These are phyloP conservation scores for Sterna hirundo DNA, from an alignment of 2,113 vertebrate genomes.

Conservation along the genomic window DNA sequence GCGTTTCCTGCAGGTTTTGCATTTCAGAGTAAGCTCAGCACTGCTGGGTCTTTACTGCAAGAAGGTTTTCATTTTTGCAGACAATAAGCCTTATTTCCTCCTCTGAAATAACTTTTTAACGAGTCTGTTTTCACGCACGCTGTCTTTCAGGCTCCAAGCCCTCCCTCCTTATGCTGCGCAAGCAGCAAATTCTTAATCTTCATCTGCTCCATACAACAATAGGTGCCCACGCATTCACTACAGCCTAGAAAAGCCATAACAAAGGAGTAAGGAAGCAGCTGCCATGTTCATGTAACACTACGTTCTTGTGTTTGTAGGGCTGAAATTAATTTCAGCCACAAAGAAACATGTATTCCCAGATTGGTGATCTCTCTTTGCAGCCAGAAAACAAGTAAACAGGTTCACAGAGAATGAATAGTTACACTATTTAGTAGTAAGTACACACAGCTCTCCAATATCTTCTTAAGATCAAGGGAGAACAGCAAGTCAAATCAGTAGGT, in stretches of 20 bases:
- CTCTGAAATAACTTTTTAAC: background rate
- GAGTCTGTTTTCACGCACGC: background rate
- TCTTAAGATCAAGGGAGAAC: background rate
- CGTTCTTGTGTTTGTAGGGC: background rate
- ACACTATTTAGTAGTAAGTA: background rate
- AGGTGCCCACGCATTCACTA: background rate
- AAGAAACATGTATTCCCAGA: background rate
- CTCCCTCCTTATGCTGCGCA: background rate
- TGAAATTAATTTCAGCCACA: background rate
- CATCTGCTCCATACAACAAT: background rate
- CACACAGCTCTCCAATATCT: background rate
- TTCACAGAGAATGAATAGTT: background rate
- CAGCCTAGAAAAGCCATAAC: background rate
- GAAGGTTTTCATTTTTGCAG: background rate
- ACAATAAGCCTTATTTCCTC: background rate
- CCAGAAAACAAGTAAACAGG: background rate
- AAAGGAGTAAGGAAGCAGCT: background rate
- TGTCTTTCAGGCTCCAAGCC: background rate
- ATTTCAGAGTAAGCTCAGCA: background rate
- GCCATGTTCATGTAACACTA: background rate
- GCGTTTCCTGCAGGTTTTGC: background rate
- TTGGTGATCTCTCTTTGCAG: background rate
- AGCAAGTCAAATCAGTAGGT: background rate
- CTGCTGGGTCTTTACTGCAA: background rate
- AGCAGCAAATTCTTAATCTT: background rate